A percentile compares a stretch with the other conserved stretches of the same genome.
Evolutionary conservation across 2,888 invertebrate species (phyloP).

Genomic region (Nomada ruficornis): DNA sequence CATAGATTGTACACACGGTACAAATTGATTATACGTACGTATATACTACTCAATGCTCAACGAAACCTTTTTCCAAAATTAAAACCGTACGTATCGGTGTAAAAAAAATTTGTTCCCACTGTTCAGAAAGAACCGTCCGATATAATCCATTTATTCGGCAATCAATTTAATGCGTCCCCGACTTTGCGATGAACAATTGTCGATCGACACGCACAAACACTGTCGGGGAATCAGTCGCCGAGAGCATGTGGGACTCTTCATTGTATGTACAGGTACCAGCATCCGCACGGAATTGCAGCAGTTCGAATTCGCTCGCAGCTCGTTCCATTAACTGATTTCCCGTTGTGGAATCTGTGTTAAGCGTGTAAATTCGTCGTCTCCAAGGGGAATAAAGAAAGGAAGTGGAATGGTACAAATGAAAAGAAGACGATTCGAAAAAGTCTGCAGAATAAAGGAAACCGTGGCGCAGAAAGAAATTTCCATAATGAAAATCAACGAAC

Average conservation of each 20-base stretch:
- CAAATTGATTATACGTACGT: too few relatives aligned
- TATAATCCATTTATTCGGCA: conserved; percentile 57
- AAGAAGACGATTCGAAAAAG: not conserved
- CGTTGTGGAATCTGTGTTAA: not conserved
- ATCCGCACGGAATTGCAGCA: conserved; percentile 31
- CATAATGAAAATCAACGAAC: not conserved
- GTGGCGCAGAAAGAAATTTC: too few relatives aligned
- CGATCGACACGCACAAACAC: conserved; percentile 43
- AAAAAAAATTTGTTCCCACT: too few relatives aligned
- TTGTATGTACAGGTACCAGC: conserved; percentile 4
- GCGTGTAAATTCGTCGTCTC: conserved; percentile 7
- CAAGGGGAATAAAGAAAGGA: conserved; percentile 4
- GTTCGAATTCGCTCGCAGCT: conserved; percentile 24
- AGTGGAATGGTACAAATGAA: not conserved
- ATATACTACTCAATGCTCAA: too few relatives aligned
- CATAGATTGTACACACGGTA: too few relatives aligned
- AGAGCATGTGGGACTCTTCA: conserved; percentile 2
- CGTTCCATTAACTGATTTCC: conserved; percentile 47
- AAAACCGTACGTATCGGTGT: too few relatives aligned
- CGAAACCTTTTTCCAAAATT: too few relatives aligned
- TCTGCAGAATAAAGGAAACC: not conserved
- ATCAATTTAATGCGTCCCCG: conserved; percentile 54
- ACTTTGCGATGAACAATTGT: conserved; percentile 56
- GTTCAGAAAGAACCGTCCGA: not conserved
- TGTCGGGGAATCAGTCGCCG: conserved; percentile 12